Conservation (phyloP, 2,888 invertebrate genomes). For the Cheilosia vulpina region DNA sequence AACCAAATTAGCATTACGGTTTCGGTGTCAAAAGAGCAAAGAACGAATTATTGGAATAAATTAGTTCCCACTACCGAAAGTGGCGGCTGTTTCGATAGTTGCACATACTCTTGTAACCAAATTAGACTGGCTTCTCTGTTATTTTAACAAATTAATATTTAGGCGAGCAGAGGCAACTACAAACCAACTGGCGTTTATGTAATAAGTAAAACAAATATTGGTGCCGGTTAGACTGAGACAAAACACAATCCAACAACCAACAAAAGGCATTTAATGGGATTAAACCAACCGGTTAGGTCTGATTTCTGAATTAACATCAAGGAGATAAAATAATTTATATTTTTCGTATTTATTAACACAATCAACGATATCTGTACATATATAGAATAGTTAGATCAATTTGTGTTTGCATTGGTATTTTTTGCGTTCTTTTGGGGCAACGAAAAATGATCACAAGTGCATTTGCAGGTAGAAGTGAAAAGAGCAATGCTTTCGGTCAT, state of each 20-base stretch:
- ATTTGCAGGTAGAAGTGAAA: background rate
- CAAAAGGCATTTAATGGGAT: background rate
- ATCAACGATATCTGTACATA: background rate
- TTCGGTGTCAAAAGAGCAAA: background rate
- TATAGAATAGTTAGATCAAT: background rate
- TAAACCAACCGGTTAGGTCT: background rate
- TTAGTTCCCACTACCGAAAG: too few species aligned
- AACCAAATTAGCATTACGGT: background rate
- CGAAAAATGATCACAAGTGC: background rate
- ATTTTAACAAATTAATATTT: too few species aligned
- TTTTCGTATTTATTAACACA: background rate
- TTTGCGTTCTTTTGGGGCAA: background rate
- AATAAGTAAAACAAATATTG: slow-evolving; percentile 22
- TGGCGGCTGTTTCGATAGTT: too few species aligned
- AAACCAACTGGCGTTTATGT: background rate
- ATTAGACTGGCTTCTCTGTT: too few species aligned
- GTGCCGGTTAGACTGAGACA: background rate
- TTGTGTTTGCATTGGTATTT: background rate
- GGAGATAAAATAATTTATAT: slow-evolving; percentile 4
- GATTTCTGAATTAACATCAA: slow-evolving; percentile 8
- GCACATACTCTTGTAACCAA: too few species aligned
- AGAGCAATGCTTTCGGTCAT: background rate
- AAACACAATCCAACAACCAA: background rate
- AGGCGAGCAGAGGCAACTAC: background rate
- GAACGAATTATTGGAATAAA: too few species aligned